Evolutionary conservation across 2,797 vertebrate species (phyloP).

Genomic region (Euthynnus affinis): DNA sequence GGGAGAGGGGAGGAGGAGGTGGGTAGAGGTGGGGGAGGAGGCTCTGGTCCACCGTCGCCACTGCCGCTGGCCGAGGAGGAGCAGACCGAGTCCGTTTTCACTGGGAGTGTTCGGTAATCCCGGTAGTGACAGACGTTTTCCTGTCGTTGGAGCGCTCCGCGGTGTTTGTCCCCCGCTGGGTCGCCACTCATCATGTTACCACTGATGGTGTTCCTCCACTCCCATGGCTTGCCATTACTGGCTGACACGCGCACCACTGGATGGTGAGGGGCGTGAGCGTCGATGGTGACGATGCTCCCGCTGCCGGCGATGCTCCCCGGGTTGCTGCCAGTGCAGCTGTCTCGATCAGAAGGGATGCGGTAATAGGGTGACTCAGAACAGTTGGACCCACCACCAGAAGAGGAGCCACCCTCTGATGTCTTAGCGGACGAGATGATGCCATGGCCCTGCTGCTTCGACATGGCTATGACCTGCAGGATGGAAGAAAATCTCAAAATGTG

Average conservation of each 20-base stretch:
- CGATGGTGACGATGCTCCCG: conserved; percentile 93
- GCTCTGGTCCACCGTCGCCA: conserved; percentile 81
- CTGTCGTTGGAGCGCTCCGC: conserved; percentile 79
- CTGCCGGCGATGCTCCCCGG: conserved; percentile 91
- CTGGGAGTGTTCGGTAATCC: conserved; percentile 82
- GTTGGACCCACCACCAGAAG: conserved; percentile 90
- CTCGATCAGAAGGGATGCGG: conserved; percentile 93
- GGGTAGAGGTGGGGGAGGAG: conserved; percentile 79
- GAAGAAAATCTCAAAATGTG: conserved; percentile 4
- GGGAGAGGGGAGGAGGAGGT: conserved; percentile 73
- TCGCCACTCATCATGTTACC: conserved; percentile 78
- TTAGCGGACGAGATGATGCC: conserved; percentile 85
- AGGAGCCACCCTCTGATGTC: conserved; percentile 89
- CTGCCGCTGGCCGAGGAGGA: conserved; percentile 87
- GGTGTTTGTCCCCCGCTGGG: conserved; percentile 85
- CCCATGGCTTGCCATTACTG: conserved; percentile 87
- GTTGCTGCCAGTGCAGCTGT: conserved; percentile 91
- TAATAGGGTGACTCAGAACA: conserved; percentile 96
- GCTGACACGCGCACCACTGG: conserved; percentile 93
- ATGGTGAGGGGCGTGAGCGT: conserved; percentile 94
- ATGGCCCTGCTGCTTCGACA: conserved; percentile 92
- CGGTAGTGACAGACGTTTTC: conserved; percentile 87
- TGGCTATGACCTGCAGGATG: conserved; percentile 91
- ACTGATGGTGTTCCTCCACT: conserved; percentile 92
- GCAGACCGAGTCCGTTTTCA: conserved; percentile 87